These are phyloP conservation scores for Lymantria dispar DNA, from an alignment of 2,888 invertebrate species.

Conservation along the genomic window DNA sequence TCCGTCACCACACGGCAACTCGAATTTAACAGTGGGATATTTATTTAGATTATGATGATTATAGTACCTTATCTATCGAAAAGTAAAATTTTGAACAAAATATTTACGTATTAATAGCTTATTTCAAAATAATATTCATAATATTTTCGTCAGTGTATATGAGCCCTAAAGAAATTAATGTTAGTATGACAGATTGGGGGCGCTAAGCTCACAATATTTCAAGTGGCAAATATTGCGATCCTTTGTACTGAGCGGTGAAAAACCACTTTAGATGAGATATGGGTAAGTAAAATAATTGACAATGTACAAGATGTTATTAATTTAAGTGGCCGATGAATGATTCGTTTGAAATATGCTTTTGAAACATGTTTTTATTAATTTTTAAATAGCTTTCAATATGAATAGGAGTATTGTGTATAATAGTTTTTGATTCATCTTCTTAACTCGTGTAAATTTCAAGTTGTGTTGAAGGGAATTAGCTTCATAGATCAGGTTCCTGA, in stretches of 20 bases:
- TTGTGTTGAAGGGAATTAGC: no score
- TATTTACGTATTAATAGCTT: no score
- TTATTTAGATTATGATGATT: no score
- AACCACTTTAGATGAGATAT: conserved; percentile 46
- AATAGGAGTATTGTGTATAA: not conserved
- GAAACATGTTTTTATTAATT: conserved; percentile 1
- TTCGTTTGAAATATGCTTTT: not conserved
- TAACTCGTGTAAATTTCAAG: no score
- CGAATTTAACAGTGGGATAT: no score
- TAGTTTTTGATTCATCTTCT: no score
- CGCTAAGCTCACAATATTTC: conserved; percentile 21
- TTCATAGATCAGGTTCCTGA: no score
- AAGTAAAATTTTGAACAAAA: no score
- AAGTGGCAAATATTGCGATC: conserved; percentile 44
- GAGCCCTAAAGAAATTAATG: conserved; percentile 26
- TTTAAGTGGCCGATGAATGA: conserved; percentile 8
- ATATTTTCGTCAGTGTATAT: not conserved
- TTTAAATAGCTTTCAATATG: not conserved
- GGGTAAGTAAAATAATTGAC: conserved; percentile 38
- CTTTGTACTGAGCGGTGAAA: conserved; percentile 37
- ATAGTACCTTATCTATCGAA: no score
- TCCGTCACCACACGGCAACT: no score
- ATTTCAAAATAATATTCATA: not conserved
- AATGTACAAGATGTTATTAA: conserved; percentile 22
- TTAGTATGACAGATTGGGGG: conserved; percentile 43